These are phyloP conservation scores for Anastrepha obliqua DNA, from an alignment of 1,140 invertebrate species.

Conservation along the genomic window DNA sequence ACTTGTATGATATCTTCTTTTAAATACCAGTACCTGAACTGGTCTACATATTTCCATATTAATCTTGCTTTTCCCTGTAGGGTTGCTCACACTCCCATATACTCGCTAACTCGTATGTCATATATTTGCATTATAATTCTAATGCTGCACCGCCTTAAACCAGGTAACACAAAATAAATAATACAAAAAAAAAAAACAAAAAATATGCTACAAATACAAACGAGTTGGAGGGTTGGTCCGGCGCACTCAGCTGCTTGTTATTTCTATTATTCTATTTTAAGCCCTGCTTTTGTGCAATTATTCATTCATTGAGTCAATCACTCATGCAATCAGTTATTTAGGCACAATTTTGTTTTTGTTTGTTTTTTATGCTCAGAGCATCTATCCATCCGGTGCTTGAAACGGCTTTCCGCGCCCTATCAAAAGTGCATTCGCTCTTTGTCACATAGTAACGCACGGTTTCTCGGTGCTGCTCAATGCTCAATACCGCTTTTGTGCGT, in stretches of 20 bases:
- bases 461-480: no score
- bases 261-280: background rate
- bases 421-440: conserved; percentile 9
- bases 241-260: conserved; percentile 18
- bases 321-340: conserved; percentile 23
- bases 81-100: background rate
- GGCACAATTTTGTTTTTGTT: conserved; percentile 3
- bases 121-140: conserved; percentile 15
- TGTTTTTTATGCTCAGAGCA: background rate
- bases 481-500: background rate
- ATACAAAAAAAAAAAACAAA: background rate
- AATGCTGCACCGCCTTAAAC: conserved; percentile 19
- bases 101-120: background rate
- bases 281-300: conserved; percentile 36
- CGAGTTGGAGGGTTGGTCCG: conserved; percentile 32
- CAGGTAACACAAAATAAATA: conserved; percentile 7
- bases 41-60: no score
- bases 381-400: conserved; percentile 33
- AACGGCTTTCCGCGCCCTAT: background rate
- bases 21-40: no score
- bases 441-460: background rate
- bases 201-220: background rate
- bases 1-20: no score
- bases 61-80: no score
- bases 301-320: conserved; percentile 48